Evolutionary conservation across 2,797 vertebrate genomes (phyloP).

Genomic region (Falco peregrinus): DNA sequence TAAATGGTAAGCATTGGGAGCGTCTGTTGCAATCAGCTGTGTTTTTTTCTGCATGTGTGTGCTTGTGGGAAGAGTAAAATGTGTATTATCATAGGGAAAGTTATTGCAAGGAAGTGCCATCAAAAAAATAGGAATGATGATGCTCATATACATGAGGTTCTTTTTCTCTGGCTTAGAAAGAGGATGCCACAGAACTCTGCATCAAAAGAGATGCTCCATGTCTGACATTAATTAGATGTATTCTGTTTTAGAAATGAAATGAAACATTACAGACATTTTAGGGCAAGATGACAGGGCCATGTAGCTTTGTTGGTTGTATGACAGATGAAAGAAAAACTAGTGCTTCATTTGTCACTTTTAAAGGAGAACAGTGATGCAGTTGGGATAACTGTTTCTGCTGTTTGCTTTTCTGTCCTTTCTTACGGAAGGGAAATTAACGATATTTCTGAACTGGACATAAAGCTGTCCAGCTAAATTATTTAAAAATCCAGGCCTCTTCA

Average conservation of each 20-base stretch:
- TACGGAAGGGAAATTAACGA: not conserved
- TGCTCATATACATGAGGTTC: not conserved
- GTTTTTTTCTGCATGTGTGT: not conserved
- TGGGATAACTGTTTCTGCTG: not conserved
- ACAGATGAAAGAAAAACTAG: not conserved
- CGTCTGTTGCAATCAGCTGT: not conserved
- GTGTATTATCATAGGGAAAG: not conserved
- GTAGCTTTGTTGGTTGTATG: not conserved
- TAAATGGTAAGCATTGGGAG: slow-evolving; percentile 80
- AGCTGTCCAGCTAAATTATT: not conserved
- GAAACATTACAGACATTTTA: not conserved
- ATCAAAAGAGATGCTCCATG: not conserved
- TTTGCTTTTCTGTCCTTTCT: not conserved
- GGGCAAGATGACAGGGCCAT: not conserved
- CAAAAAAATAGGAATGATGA: not conserved
- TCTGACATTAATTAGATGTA: not conserved
- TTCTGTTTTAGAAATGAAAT: not conserved
- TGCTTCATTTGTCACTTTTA: not conserved
- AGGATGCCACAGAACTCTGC: not conserved
- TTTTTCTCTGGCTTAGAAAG: not conserved
- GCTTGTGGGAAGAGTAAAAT: not conserved
- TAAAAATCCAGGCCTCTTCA: not conserved
- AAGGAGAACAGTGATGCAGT: not conserved
- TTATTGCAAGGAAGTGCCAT: not conserved
- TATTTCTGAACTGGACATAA: not conserved